Conservation (phyloP, 2,797 vertebrate species). For the Microchirus variegatus region DNA sequence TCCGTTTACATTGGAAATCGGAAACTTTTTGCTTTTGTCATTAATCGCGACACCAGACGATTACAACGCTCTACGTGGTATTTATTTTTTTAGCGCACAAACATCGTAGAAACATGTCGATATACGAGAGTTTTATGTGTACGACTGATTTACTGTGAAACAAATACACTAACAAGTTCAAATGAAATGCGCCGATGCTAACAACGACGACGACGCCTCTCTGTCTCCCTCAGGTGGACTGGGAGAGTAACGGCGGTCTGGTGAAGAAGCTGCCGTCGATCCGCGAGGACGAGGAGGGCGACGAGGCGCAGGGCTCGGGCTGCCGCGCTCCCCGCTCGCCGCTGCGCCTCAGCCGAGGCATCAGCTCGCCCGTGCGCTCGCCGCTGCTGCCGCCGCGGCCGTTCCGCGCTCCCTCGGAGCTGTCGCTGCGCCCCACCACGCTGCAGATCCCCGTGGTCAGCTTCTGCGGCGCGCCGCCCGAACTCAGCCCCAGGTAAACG, state of each 20-base stretch:
- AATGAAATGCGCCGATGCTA: too few species aligned
- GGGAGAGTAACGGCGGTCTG: slow-evolving; percentile 84
- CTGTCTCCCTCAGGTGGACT: slow-evolving; percentile 73
- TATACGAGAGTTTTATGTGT: too few species aligned
- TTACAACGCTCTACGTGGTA: too few species aligned
- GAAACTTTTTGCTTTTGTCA: too few species aligned
- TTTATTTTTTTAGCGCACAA: too few species aligned
- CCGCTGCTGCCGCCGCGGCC: slow-evolving; percentile 79
- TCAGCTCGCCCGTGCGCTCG: slow-evolving; percentile 82
- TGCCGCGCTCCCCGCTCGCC: slow-evolving; percentile 77
- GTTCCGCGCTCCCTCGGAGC: slow-evolving; percentile 76
- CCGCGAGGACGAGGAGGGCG: slow-evolving; percentile 84
- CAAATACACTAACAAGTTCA: too few species aligned
- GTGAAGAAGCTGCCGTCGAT: slow-evolving; percentile 87
- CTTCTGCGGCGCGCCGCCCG: slow-evolving; percentile 75
- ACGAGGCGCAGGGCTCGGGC: slow-evolving; percentile 77
- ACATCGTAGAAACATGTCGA: too few species aligned
- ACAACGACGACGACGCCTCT: neutral
- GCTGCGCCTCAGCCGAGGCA: slow-evolving; percentile 74
- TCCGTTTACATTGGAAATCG: too few species aligned
- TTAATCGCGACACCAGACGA: too few species aligned
- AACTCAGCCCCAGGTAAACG: slow-evolving; percentile 85
- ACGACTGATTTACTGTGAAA: too few species aligned
- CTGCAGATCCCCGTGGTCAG: slow-evolving; percentile 85
- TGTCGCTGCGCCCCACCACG: slow-evolving; percentile 70